phyloP scores from a whole-genome alignment of 1,140 invertebrate species.

The Acromyrmex echinatior region DNA sequence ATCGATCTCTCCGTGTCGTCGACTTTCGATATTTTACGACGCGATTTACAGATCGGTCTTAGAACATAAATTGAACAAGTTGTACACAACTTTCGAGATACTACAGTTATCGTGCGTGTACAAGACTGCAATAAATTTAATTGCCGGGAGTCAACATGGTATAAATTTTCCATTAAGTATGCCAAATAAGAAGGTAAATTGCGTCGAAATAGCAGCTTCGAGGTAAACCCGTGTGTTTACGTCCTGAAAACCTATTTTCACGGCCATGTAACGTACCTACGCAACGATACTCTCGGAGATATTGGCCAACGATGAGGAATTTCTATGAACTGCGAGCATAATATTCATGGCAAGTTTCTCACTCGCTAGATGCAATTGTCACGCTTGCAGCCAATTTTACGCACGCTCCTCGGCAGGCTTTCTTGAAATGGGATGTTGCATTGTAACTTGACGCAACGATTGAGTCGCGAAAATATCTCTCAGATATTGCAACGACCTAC shows the following conservation, averaged over 20 bases:
- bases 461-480: slow-evolving; percentile 42
- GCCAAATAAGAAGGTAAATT: slow-evolving; percentile 37
- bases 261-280: slow-evolving; percentile 28
- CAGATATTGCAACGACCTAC: slow-evolving; percentile 28
- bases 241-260: slow-evolving; percentile 62
- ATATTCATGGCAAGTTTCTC: slow-evolving; percentile 66
- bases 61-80: not conserved
- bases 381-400: slow-evolving; percentile 58
- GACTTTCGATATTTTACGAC: slow-evolving; percentile 9
- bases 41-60: not conserved
- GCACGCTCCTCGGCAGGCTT: slow-evolving; percentile 54
- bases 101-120: not conserved
- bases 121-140: slow-evolving; percentile 45
- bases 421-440: slow-evolving; percentile 64
- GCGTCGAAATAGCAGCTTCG: slow-evolving; percentile 17
- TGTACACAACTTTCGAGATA: slow-evolving; percentile 37
- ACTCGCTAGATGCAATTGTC: slow-evolving; percentile 68
- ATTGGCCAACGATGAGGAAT: slow-evolving; percentile 49
- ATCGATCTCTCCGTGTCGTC: slow-evolving; percentile 1
- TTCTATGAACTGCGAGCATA: slow-evolving; percentile 29
- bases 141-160: not conserved
- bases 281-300: slow-evolving; percentile 43
- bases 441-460: slow-evolving; percentile 55
- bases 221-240: slow-evolving; percentile 34
- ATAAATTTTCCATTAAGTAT: slow-evolving; percentile 37